Evolutionary conservation across 2,888 invertebrate species (phyloP), one percentile per base, ranked within the genome.

Genomic region (Xestia xanthographa): DNA sequence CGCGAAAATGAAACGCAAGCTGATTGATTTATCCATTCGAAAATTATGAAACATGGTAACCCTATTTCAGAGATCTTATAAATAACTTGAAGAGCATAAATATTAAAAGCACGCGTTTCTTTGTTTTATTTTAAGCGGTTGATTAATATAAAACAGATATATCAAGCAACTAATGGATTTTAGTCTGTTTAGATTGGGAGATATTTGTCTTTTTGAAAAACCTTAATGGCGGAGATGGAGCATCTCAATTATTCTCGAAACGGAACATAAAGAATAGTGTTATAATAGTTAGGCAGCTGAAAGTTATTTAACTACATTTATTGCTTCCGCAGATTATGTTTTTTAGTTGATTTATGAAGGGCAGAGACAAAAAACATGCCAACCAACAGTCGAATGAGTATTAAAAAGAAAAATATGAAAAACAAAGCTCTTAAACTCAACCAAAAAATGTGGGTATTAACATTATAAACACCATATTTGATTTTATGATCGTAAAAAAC

Each of bases 61-160:
- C 86, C 81, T 80, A 76, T 34, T 68, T 41, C 22, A 63, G 34
- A 72, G n/a, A n/a, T 58, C 22, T 34, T 87, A 86, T 80, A 86
- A 89, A 88, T 87, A 89, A 82, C 87, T 41, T 53, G 66, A 76
- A 81, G 73, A 70, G 66, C 80, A 87, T 85, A 90, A 86, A 89
- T 84, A 85, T 86, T 79, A 82, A 76, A 72, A 76, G 79, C 77
- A 71, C 75, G 72, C 72, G 78, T 74, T 82, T 72, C 77, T 89
- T 87, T 83, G 86, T 87, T 76, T 85, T 87, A 86, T 89, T 89
- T 88, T 80, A 76, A 84, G 82, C 77, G 73, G 71, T 80, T 87
- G 89, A 90, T 90, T 89, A 90, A 90, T 89, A 83, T 82, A 84
- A 85, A 87, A 81, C 69, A 85, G 72, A 87, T 90, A 83, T 82